Base-by-base conservation (phyloP, 2,797 vertebrate species). In the Euthynnus affinis region DNA sequence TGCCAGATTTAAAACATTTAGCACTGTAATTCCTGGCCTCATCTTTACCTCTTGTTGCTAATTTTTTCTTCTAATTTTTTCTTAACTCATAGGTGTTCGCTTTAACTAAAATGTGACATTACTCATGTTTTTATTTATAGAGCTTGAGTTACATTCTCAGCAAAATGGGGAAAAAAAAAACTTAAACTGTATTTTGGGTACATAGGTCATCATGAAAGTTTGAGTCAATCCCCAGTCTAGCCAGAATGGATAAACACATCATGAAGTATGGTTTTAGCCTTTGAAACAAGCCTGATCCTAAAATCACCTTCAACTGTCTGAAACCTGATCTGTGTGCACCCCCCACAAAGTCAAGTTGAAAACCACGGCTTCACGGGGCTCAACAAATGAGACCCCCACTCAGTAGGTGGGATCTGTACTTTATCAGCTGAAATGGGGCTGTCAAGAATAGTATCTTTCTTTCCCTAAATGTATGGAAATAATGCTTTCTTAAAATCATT, bases 261-360 rank as follows among this genome's bases (percentile, higher is more conserved):
- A 74, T 67, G 83, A 88, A 91, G 90, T 91, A 85, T 91, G 88
- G 91, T 93, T 94, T 92, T 92, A 93, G 88, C 84, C 76, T 91
- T 90, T 92, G 88, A 93, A 94, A 92, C 84, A 87, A 88, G 85
- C 84, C 83, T 88, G 92, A 94, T 94, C 91, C 88, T 81, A 85
- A 92, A 93, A 90, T 91, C 93, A 91, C 92, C 90, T 90, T 91
- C 77, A 79, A 92, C 89, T 88, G 90, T 92, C 89, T 93, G 94
- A 94, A 95, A 94, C 89, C 81, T 80, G 91, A 95, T 89, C 90
- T 59, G 12, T 48, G 59, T 42, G 76, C 81, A 84, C 80, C 87
- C 89, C 90, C 89, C 87, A 81, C 83, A 88, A 88, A 23, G 74
- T 90, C 89, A 93, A 90, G 90, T 82, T 87, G 89, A 92, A 92